Evolutionary conservation across 2,113 vertebrate species (phyloP), one percentile per base, ranked within the genome.

Genomic region (Suricata suricatta): DNA sequence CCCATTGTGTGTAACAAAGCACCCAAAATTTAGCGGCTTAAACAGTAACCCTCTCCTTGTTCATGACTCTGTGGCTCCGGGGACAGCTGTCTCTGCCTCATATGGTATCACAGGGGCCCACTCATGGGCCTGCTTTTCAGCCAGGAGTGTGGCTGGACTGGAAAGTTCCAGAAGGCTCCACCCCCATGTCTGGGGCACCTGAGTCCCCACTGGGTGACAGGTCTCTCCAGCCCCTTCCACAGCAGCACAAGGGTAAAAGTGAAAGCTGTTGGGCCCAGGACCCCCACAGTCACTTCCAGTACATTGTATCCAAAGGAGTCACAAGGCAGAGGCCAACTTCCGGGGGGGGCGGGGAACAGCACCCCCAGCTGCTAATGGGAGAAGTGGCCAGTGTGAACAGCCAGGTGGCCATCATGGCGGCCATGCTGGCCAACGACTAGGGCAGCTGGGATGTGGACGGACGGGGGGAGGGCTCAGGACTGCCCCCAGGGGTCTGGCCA

Each of bases 41-140:
- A 19, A 21, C 1, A 9, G n/a, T 31, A 7, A 7, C 10, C 3
- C 1, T 68, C 5, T 33, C 9, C 31, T 4, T 6, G 11, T 14
- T 3, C 16, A 1, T 77, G 71, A 29, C 35, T 50, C 81, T 13
- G 2, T 1, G 23, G 57, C 44, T 41, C 71, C 10, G 14, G 71
- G 69, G 2, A 35, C 0, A 21, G 21, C 63, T 2, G 2, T 13
- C 50, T 60, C 29, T 12, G 11, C 4, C 44, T 19, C 63, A 13
- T 23, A 16, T 0, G 1, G 29, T 13, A 25, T 35, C 10, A 0
- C 35, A 64, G 71, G 79, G 15, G 2, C 11, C 54, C 29, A 23
- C 13, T 64, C 63, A 12, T 4, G 16, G 10, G 64, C 15, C 7
- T 15, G 44, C 17, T 10, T 35, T n/a, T n/a, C 44, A 16, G 33